A percentile compares a stretch with the other conserved stretches of the same genome.
Evolutionary conservation across 1,140 invertebrate genomes (phyloP).

Genomic region (Parasteatoda tepidariorum): DNA sequence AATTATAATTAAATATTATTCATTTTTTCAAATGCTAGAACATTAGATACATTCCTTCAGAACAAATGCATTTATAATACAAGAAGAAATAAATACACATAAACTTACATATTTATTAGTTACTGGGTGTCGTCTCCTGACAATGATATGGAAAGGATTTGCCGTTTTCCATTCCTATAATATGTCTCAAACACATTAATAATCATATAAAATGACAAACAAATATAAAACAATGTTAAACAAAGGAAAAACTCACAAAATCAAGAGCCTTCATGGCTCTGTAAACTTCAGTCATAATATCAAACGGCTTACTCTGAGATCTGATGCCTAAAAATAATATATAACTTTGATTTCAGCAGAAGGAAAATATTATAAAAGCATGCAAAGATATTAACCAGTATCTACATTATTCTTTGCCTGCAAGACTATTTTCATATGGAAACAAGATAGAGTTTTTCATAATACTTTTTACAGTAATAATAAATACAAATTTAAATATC

Average conservation of each 20-base stretch:
- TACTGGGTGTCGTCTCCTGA: constrained; percentile 86
- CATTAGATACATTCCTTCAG: too few species aligned
- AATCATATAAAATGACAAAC: not conserved
- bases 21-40: too few species aligned
- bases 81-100: too few species aligned
- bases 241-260: constrained; percentile 77
- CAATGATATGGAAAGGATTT: constrained; percentile 89
- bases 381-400: not conserved
- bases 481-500: too few species aligned
- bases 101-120: too few species aligned
- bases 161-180: constrained; percentile 96
- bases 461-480: too few species aligned
- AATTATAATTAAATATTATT: too few species aligned
- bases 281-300: constrained; percentile 99
- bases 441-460: not conserved
- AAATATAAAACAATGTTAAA: constrained; percentile 56
- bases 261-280: constrained; percentile 97
- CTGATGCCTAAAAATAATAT: constrained; percentile 80
- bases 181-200: not conserved
- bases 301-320: constrained; percentile 98
- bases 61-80: too few species aligned
- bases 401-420: too few species aligned
- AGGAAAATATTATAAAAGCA: not conserved
- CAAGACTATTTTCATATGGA: too few species aligned
- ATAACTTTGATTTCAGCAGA: not conserved